Evolutionary conservation across 2,888 invertebrate species (phyloP).

Genomic region (Thecocarcelia acutangulata): DNA sequence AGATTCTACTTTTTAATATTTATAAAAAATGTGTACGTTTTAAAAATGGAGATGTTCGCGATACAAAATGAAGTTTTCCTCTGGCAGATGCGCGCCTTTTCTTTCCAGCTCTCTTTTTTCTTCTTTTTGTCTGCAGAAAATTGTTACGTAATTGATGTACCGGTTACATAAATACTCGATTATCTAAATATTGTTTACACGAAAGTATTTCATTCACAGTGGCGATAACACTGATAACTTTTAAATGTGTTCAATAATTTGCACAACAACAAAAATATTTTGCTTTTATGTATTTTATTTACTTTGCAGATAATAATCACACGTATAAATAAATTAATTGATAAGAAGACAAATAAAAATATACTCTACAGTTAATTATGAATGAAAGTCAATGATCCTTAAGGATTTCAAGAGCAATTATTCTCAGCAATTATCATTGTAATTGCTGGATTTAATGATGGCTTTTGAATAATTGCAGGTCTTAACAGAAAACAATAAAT

Average conservation of each 20-base stretch:
- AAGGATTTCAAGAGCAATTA: conserved; percentile 59
- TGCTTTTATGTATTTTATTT: not conserved
- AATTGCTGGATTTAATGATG: conserved; percentile 3
- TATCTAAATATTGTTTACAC: too few relatives aligned
- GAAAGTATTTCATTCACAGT: too few relatives aligned
- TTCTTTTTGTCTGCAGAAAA: too few relatives aligned
- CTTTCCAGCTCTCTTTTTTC: too few relatives aligned
- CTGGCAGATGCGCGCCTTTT: too few relatives aligned
- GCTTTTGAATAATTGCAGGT: not conserved
- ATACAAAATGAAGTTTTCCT: too few relatives aligned
- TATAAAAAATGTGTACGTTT: too few relatives aligned
- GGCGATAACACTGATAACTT: too few relatives aligned
- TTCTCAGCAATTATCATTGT: conserved; percentile 29
- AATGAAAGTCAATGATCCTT: conserved; percentile 62
- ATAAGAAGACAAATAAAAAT: conserved; percentile 10
- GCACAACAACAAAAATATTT: conserved; percentile 19
- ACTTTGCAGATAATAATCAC: not conserved
- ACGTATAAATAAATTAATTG: conserved; percentile 38
- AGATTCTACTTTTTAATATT: too few relatives aligned
- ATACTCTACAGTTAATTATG: conserved; percentile 41
- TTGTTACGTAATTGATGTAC: too few relatives aligned
- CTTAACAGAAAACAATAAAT: conserved; percentile 1
- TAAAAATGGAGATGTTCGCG: too few relatives aligned
- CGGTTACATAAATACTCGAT: too few relatives aligned
- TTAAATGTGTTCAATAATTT: conserved; percentile 38